phyloP scores from a whole-genome alignment of 2,113 vertebrate species.

The Danio rerio region GRCz12tu NC_133192.1:13403501-13404000 shows the following conservation, averaged over 20 bases:
- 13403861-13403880: slow-evolving; percentile 49
- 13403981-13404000: too few relatives aligned
- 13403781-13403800: slow-evolving; percentile 82
- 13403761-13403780: slow-evolving; percentile 73
- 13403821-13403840: slow-evolving; percentile 85
- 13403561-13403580: slow-evolving; percentile 80
- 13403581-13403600: slow-evolving; percentile 82
- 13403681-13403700: neutral
- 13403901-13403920: too few relatives aligned
- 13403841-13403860: slow-evolving; percentile 88
- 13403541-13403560: slow-evolving; percentile 83
- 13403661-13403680: neutral
- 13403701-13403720: slow-evolving; percentile 65
- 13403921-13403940: too few relatives aligned
- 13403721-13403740: slow-evolving; percentile 76
- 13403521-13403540: slow-evolving; percentile 61
- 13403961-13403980: too few relatives aligned
- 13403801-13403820: slow-evolving; percentile 80
- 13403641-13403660: slow-evolving; percentile 74
- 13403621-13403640: slow-evolving; percentile 74
- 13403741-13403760: slow-evolving; percentile 74
- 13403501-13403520: neutral
- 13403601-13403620: slow-evolving; percentile 74
- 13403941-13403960: too few relatives aligned
- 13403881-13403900: neutral